Base-by-base conservation (phyloP, 2,113 vertebrate species). In the Colistium nudipinnis region DNA sequence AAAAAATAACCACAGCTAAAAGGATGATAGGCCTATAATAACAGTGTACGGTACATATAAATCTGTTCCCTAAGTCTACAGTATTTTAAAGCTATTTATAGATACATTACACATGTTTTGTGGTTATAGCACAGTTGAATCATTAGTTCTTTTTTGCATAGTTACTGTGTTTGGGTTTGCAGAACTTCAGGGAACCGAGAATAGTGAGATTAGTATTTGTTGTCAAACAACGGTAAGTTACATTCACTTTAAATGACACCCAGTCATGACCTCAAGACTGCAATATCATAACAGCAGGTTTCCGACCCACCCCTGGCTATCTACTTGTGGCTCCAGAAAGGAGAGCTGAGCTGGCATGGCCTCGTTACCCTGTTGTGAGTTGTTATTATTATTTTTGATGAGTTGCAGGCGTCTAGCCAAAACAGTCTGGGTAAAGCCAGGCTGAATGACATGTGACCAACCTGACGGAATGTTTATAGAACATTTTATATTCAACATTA, bases 161-260 rank as follows among this genome's bases (percentile, higher is more conserved):
- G 20, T 30, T 14, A 31, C 20, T 13, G 45, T 35, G 9, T 31
- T n/a, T n/a, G n/a, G n/a, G n/a, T n/a, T n/a, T n/a, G n/a, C n/a
- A n/a, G n/a, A n/a, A n/a, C n/a, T n/a, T n/a, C n/a, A n/a, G n/a
- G n/a, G n/a, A n/a, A n/a, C n/a, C n/a, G n/a, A n/a, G n/a, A n/a
- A n/a, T n/a, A n/a, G n/a, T n/a, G n/a, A n/a, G n/a, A n/a, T n/a
- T n/a, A n/a, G n/a, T n/a, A n/a, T 33, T 7, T 66, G 38, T 62
- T 53, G 38, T 67, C 13, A 57, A 36, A 60, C 47, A 16, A 60
- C 8, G 4, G 30, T 35, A 24, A 27, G 41, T 8, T 51, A 31
- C 31, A 60, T 16, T 62, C 51, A 48, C 25, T 24, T 67, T 49
- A 66, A 74, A 74, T 72, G 62, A 82, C 70, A 80, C 51, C n/a